Evolutionary conservation across 2,113 vertebrate species (phyloP).

Genomic region (Miniopterus natalensis): DNA sequence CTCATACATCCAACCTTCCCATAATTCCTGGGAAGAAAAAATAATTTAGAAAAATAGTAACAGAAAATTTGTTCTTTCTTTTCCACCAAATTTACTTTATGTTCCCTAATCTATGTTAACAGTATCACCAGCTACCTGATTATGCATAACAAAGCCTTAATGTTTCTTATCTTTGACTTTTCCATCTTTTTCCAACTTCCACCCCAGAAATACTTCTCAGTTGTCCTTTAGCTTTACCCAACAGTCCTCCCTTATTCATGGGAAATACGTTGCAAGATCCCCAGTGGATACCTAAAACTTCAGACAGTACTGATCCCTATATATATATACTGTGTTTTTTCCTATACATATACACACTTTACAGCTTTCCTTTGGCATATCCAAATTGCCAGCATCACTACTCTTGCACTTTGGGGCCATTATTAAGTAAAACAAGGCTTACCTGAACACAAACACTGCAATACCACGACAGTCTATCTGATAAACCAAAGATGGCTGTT

Average conservation of each 20-base stretch:
- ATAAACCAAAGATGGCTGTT: background rate
- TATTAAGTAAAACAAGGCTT: background rate
- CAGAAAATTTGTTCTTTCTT: conserved; percentile 19
- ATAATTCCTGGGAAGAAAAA: conserved; percentile 19
- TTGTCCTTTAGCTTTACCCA: background rate
- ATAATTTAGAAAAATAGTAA: conserved; percentile 52
- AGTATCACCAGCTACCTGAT: background rate
- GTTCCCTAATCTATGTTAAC: conserved; percentile 35
- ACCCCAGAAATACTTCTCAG: background rate
- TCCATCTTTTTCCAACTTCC: conserved; percentile 1
- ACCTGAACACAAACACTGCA: background rate
- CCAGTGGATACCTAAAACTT: background rate
- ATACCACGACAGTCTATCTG: no score
- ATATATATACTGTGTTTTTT: background rate
- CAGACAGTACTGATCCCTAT: background rate
- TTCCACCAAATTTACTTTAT: conserved; percentile 30
- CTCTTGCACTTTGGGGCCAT: background rate
- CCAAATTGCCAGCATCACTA: background rate
- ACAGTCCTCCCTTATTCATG: background rate
- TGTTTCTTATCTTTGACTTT: conserved; percentile 26
- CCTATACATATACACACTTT: background rate
- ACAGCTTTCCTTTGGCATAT: background rate
- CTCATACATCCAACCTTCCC: background rate
- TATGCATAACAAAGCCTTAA: background rate
- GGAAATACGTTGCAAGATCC: background rate